phyloP scores from a whole-genome alignment of 2,888 invertebrate species.

The Callosobruchus maculatus region DNA sequence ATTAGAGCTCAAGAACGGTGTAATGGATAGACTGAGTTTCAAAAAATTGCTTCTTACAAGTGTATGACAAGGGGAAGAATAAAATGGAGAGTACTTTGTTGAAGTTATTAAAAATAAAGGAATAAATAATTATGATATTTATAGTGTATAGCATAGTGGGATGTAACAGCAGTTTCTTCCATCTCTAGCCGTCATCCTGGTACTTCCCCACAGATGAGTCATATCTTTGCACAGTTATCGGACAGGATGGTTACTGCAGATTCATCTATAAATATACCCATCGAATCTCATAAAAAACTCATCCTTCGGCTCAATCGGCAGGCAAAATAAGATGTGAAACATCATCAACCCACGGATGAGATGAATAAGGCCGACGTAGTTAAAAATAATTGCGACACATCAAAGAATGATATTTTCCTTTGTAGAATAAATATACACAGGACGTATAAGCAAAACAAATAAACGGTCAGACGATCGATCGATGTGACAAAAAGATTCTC shows the following conservation, averaged over 20 bases:
- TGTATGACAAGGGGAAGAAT: too few species aligned
- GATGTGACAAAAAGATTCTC: not conserved
- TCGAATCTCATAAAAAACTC: not conserved
- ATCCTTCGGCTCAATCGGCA: not conserved
- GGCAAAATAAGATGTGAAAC: not conserved
- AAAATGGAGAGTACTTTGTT: too few species aligned
- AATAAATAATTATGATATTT: too few species aligned
- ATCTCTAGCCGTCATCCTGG: too few species aligned
- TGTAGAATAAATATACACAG: not conserved
- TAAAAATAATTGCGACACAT: not conserved
- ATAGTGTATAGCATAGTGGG: too few species aligned
- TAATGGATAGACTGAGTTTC: too few species aligned
- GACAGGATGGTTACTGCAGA: not conserved
- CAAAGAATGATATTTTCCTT: not conserved
- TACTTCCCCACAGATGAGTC: too few species aligned
- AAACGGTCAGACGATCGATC: not conserved
- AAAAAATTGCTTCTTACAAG: too few species aligned
- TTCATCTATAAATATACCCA: not conserved
- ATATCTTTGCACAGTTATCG: not conserved
- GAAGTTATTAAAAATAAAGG: too few species aligned
- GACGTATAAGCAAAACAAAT: not conserved
- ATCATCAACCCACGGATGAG: not conserved
- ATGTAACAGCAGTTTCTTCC: too few species aligned
- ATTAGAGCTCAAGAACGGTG: too few species aligned
- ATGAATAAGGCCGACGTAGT: not conserved